Conservation (phyloP, 1,140 invertebrate species). For the Zaprionus vittiger region DNA sequence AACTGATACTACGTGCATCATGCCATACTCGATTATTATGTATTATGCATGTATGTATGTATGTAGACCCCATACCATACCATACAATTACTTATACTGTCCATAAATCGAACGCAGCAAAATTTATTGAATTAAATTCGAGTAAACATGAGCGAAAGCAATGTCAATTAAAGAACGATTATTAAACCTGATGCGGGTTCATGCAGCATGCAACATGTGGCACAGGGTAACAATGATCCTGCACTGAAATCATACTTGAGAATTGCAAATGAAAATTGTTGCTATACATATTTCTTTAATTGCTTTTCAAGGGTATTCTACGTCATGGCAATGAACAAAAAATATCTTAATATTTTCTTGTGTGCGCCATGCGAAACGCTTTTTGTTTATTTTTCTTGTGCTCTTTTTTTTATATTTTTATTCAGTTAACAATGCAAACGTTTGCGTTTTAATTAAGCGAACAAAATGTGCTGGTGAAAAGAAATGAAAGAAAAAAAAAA, state of each 20-base stretch:
- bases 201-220: not conserved
- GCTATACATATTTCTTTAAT: not conserved
- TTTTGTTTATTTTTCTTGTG: slow-evolving; percentile 9
- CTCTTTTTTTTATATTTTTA: slow-evolving; percentile 23
- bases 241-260: not conserved
- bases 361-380: slow-evolving; percentile 16
- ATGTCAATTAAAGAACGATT: slow-evolving; percentile 20
- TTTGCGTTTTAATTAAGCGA: slow-evolving; percentile 60
- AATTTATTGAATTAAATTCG: slow-evolving; percentile 50
- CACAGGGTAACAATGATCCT: not conserved
- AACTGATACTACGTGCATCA: slow-evolving; percentile 35
- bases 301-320: slow-evolving; percentile 11
- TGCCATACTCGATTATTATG: slow-evolving; percentile 26
- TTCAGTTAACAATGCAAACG: slow-evolving; percentile 54
- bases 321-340: not conserved
- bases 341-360: slow-evolving; percentile 26
- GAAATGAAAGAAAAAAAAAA: not conserved
- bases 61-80: not conserved
- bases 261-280: not conserved
- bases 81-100: not conserved
- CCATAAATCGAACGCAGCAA: slow-evolving; percentile 37
- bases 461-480: slow-evolving; percentile 21
- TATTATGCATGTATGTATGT: slow-evolving; percentile 15
- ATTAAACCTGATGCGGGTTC: not conserved
- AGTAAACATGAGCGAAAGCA: slow-evolving; percentile 13